Conservation (phyloP, 2,888 invertebrate species). For the Theristus sp. region DNA sequence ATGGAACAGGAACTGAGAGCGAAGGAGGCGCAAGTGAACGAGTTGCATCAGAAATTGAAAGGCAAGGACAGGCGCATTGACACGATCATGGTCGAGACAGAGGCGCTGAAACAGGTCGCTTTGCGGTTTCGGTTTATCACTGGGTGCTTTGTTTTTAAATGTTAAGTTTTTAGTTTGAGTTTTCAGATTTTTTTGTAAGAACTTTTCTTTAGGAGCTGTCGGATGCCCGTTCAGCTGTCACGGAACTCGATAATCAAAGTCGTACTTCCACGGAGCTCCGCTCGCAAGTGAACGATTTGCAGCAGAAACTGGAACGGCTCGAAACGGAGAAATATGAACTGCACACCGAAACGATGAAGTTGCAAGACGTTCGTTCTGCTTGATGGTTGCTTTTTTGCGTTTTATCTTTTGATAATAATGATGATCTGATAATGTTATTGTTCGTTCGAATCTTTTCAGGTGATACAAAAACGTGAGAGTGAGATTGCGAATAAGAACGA, state of each 20-base stretch:
- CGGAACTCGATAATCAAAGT: background rate
- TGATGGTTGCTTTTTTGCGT: no score
- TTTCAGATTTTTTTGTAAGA: no score
- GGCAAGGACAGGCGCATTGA: background rate
- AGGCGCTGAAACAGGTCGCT: background rate
- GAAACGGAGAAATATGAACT: slow-evolving; percentile 16
- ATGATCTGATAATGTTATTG: no score
- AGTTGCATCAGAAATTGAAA: slow-evolving; percentile 4
- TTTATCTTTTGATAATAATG: no score
- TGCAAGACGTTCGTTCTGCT: slow-evolving; percentile 4
- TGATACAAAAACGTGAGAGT: no score
- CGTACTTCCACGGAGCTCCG: background rate
- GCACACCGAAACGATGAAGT: slow-evolving; percentile 12
- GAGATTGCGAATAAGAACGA: background rate
- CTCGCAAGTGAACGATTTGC: slow-evolving; percentile 15
- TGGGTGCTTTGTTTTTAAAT: no score
- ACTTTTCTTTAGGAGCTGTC: background rate
- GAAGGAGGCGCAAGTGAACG: slow-evolving; percentile 13
- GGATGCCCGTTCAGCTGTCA: background rate
- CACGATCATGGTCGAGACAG: slow-evolving; percentile 1
- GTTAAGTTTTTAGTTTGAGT: no score
- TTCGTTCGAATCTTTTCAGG: no score
- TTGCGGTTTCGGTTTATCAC: background rate
- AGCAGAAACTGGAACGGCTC: slow-evolving; percentile 20
- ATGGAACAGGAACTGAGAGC: background rate